A percentile compares a stretch with the other conserved stretches of the same genome.
Evolutionary conservation across 2,797 vertebrate genomes (phyloP).

Genomic region (Smutsia temminckii): DNA sequence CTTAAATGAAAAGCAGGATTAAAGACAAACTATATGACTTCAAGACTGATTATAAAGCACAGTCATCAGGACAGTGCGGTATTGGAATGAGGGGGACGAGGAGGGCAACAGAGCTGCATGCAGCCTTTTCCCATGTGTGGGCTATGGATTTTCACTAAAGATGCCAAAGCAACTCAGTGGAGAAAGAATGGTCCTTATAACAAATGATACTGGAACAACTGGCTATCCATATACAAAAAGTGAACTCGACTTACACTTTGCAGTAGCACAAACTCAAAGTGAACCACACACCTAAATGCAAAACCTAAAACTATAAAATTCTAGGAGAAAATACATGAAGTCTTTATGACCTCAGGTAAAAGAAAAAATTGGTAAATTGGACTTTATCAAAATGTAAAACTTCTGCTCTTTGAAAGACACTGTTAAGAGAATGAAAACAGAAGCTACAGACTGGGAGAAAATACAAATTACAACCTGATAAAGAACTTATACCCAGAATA

Average conservation of each 20-base stretch:
- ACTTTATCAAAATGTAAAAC: neutral
- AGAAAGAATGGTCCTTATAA: neutral
- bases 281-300: neutral
- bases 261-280: slow-evolving; percentile 3
- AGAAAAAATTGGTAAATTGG: neutral
- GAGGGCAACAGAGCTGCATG: neutral
- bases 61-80: neutral
- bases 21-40: neutral
- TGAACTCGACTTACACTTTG: neutral
- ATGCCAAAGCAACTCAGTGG: neutral
- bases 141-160: neutral
- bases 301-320: neutral
- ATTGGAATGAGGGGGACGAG: neutral
- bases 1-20: neutral
- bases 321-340: neutral
- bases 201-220: neutral
- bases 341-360: neutral
- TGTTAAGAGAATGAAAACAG: neutral
- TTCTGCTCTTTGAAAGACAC: neutral
- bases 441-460: neutral
- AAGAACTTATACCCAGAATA: neutral
- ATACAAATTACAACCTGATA: neutral
- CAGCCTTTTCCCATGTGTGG: fast-evolving
- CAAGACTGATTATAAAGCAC: neutral
- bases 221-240: neutral